A percentile compares a stretch with the other conserved stretches of the same genome.
Conservation (phyloP, 2,797 vertebrate species). For the Sebastes wilsoni region DNA sequence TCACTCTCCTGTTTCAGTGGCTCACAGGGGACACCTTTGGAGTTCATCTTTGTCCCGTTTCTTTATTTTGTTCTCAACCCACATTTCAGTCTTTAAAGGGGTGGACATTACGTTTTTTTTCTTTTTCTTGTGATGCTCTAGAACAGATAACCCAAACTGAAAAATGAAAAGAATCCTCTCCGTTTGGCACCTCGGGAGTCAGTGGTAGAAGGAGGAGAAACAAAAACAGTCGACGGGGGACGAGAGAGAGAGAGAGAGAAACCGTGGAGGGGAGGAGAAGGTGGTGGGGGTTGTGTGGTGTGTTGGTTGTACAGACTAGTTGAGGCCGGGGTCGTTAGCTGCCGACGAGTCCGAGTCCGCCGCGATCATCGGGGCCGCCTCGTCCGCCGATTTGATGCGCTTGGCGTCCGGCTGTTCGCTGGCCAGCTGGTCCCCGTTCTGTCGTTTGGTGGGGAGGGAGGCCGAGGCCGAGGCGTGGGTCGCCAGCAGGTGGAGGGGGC, state of each 20-base stretch:
- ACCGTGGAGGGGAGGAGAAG: neutral
- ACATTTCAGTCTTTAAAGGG: constrained; percentile 54
- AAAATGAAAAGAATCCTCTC: constrained; percentile 67
- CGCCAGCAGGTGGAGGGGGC: constrained; percentile 93
- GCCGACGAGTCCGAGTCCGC: constrained; percentile 83
- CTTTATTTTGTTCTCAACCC: constrained; percentile 45
- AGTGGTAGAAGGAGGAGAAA: constrained; percentile 47
- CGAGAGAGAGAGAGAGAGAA: neutral
- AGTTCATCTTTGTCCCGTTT: constrained; percentile 30
- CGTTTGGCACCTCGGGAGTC: constrained; percentile 90
- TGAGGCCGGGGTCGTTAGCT: constrained; percentile 83
- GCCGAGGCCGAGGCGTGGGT: constrained; percentile 92
- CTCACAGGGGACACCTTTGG: constrained; percentile 39
- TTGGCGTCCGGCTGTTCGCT: constrained; percentile 87
- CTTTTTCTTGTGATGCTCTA: constrained; percentile 16
- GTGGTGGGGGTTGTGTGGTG: constrained; percentile 1
- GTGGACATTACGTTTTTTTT: constrained; percentile 2
- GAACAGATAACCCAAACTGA: constrained; percentile 38
- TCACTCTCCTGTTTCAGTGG: constrained; percentile 53
- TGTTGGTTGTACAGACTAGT: constrained; percentile 77
- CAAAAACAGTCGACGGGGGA: constrained; percentile 35
- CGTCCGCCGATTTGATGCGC: constrained; percentile 84
- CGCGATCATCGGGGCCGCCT: constrained; percentile 32
- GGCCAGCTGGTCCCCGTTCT: constrained; percentile 84
- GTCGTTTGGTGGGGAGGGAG: constrained; percentile 93